Evolutionary conservation across 2,888 invertebrate species (phyloP).

Genomic region (Callimorpha dominula): DNA sequence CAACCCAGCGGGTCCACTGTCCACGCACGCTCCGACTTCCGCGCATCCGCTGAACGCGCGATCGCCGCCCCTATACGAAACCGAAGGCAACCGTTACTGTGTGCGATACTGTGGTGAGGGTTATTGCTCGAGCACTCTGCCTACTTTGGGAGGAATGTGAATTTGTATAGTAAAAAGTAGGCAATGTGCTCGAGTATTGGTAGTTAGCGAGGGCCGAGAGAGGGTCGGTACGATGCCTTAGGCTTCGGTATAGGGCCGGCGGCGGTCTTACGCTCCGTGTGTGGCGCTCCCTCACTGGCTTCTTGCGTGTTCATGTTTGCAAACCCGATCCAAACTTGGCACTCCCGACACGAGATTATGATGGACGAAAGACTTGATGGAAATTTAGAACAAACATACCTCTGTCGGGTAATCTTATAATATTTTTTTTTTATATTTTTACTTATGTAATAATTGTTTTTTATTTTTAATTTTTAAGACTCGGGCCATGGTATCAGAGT

Average conservation of each 20-base stretch:
- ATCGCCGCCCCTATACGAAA: slow-evolving; percentile 90
- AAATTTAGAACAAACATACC: slow-evolving; percentile 3
- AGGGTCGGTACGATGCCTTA: slow-evolving; percentile 76
- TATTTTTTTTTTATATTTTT: neutral
- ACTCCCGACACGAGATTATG: slow-evolving; percentile 39
- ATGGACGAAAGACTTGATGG: neutral
- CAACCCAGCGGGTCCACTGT: slow-evolving; percentile 76
- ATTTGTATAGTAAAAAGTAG: neutral
- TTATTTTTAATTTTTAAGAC: neutral
- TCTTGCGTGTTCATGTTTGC: slow-evolving; percentile 53
- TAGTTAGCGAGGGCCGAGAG: slow-evolving; percentile 30
- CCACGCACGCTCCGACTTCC: slow-evolving; percentile 71
- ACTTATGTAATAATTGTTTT: neutral
- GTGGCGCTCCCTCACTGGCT: slow-evolving; percentile 64
- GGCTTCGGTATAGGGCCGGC: slow-evolving; percentile 79
- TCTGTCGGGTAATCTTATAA: neutral
- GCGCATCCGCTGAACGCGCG: slow-evolving; percentile 56
- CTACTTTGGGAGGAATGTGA: neutral
- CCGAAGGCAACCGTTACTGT: slow-evolving; percentile 91
- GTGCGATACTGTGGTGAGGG: slow-evolving; percentile 25
- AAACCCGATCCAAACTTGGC: slow-evolving; percentile 41
- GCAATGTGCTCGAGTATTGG: slow-evolving; percentile 12
- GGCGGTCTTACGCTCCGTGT: slow-evolving; percentile 57
- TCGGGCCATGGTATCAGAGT: neutral
- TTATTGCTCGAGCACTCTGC: slow-evolving; percentile 13